Conservation (phyloP, 2,113 vertebrate species). For the Meles meles region DNA sequence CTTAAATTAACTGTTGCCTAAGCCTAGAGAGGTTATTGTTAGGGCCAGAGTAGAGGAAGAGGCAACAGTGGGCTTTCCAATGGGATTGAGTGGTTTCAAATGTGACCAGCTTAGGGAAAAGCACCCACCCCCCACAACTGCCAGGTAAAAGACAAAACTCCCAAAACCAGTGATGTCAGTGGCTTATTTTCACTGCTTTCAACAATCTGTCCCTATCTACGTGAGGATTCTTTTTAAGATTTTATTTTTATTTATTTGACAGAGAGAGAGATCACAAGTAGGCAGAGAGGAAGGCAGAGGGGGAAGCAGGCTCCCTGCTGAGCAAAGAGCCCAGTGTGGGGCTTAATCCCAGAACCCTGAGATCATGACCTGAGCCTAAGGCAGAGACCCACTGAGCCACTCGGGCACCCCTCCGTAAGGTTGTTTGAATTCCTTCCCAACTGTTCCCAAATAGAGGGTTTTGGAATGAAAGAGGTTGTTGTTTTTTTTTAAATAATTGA, state of each 20-base stretch:
- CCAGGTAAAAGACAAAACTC: not conserved
- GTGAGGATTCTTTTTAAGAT: not conserved
- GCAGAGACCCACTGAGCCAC: no score
- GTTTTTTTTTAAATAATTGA: not conserved
- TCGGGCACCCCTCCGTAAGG: not conserved
- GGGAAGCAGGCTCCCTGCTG: no score
- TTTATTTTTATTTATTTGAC: no score
- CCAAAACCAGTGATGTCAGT: not conserved
- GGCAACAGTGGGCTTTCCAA: not conserved
- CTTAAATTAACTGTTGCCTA: slow-evolving; percentile 43
- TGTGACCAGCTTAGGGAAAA: not conserved
- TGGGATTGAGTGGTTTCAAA: not conserved
- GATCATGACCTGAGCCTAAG: no score
- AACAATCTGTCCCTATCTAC: not conserved
- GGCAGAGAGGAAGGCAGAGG: no score
- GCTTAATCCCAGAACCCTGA: no score
- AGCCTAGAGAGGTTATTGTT: not conserved
- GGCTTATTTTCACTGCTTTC: not conserved
- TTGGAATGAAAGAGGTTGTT: not conserved
- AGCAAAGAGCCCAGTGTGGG: no score
- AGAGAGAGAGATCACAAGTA: no score
- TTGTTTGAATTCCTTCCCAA: not conserved
- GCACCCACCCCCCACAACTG: not conserved
- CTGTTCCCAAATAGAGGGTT: not conserved
- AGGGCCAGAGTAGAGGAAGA: not conserved